Evolutionary conservation across 2,113 vertebrate species (phyloP), one percentile per base, ranked within the genome.

Genomic region (Tauraco erythrolophus): DNA sequence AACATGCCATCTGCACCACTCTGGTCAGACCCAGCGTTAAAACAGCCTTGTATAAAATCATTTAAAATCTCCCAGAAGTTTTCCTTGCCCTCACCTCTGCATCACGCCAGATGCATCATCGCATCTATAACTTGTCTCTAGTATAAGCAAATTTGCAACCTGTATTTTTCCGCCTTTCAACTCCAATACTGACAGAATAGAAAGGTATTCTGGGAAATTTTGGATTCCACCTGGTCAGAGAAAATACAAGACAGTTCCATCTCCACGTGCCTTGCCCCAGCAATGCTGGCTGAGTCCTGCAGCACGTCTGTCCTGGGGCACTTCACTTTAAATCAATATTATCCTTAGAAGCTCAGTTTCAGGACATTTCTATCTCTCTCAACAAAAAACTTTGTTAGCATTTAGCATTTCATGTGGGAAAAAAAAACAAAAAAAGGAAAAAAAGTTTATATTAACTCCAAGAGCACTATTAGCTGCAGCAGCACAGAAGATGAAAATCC

Each of bases 351-450:
- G 23, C 50, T 41, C 51, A 8, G 3, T 45, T 70, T 45, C 9
- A 54, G 62, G 51, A 39, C 8, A 14, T 48, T 84, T 58, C 31
- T 48, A 19, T 66, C 64, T n/a, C 22, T 54, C 35, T 74, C 72
- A 57, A 69, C 18, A 39, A 61, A 72, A n/a, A 71, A 54, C 10
- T 39, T 54, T 27, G 11, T 15, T 61, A 46, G 39, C 39, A 50
- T 45, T 65, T 17, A 35, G 10, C 6, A n/a, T n/a, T n/a, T n/a
- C n/a, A n/a, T n/a, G n/a, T n/a, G n/a, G n/a, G n/a, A n/a, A n/a
- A n/a, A n/a, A n/a, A n/a, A n/a, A n/a, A n/a, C n/a, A n/a, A 25
- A 31, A 25, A 51, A 9, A 3, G 11, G 0, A 3, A 28, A 45
- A 57, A 51, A 22, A 7, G 1, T 12, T 14, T 19, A 3, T 17